Percentiles rank a stretch among this genome's conserved stretches.
These are phyloP conservation scores for Dipus sagitta DNA, from an alignment of 2,797 vertebrate species.

Conservation along the genomic window DNA sequence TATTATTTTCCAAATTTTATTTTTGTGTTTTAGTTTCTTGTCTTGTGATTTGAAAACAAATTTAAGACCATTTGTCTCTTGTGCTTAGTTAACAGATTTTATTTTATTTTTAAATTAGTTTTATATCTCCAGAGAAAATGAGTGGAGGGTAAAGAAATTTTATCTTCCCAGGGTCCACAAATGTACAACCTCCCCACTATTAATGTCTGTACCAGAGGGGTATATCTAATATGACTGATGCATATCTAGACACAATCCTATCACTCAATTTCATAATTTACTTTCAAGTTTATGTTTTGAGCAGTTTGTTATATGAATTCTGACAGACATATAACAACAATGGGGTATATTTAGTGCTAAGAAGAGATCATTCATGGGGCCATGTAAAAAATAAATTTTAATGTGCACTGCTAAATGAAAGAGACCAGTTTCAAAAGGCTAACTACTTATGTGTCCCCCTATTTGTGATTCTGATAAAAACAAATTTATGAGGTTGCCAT, in stretches of 20 bases:
- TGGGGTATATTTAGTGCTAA: not conserved
- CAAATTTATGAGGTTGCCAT: too few relatives aligned
- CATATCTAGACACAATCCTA: not conserved
- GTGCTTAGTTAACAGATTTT: not conserved
- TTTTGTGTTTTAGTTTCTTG: not conserved
- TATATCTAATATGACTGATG: not conserved
- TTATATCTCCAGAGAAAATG: not conserved
- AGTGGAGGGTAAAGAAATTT: not conserved
- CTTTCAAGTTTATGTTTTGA: not conserved
- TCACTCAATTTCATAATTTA: not conserved
- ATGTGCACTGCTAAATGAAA: too few relatives aligned
- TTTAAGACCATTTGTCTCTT: too few relatives aligned
- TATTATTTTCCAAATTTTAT: too few relatives aligned
- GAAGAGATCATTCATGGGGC: not conserved
- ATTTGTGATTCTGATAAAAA: too few relatives aligned
- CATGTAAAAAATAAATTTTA: not conserved
- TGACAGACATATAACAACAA: conserved; percentile 11
- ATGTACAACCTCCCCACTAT: not conserved
- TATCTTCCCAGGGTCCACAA: too few relatives aligned
- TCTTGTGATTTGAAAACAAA: not conserved
- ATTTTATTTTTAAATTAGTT: not conserved
- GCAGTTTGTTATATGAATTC: not conserved
- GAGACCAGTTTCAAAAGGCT: too few relatives aligned
- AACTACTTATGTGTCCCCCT: too few relatives aligned
- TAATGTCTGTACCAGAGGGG: not conserved